phyloP scores from a whole-genome alignment of 92 coral and sea anemone species.

The Pocillopora grandis region DNA sequence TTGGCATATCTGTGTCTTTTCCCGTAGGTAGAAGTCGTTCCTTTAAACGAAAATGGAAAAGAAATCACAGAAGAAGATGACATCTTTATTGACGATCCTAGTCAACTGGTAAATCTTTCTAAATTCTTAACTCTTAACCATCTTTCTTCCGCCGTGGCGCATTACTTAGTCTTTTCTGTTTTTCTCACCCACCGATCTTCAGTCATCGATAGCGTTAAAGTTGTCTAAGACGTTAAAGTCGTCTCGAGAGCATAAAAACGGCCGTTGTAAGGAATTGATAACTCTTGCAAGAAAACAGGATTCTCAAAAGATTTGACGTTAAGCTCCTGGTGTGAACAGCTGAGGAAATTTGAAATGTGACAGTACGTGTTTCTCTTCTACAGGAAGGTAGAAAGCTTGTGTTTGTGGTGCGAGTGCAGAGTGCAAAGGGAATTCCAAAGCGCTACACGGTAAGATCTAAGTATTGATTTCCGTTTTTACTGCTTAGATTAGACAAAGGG shows the following conservation, averaged over 20 bases:
- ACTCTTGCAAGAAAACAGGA: not conserved
- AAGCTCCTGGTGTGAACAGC: too few species aligned
- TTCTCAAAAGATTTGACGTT: not conserved
- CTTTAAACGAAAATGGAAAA: slow-evolving; percentile 78
- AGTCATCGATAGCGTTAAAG: not conserved
- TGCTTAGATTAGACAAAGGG: too few species aligned
- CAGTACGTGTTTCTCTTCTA: not conserved
- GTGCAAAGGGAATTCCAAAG: slow-evolving; percentile 88
- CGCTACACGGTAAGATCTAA: slow-evolving; percentile 72
- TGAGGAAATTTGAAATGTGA: not conserved
- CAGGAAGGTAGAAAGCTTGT: slow-evolving; percentile 86
- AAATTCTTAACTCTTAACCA: too few species aligned
- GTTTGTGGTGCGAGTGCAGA: slow-evolving; percentile 87
- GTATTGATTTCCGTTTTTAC: not conserved
- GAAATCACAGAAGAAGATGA: slow-evolving; percentile 93
- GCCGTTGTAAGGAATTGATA: too few species aligned
- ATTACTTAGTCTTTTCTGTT: not conserved
- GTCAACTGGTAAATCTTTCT: slow-evolving; percentile 64
- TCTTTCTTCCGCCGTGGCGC: not conserved
- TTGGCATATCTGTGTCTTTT: not conserved
- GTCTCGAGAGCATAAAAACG: too few species aligned
- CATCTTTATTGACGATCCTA: slow-evolving; percentile 87
- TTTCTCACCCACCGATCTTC: not conserved
- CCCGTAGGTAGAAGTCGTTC: slow-evolving; percentile 88
- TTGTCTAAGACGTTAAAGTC: too few species aligned